Conservation (phyloP, 2,797 vertebrate species). For the Euphonia xanthogaster region DNA sequence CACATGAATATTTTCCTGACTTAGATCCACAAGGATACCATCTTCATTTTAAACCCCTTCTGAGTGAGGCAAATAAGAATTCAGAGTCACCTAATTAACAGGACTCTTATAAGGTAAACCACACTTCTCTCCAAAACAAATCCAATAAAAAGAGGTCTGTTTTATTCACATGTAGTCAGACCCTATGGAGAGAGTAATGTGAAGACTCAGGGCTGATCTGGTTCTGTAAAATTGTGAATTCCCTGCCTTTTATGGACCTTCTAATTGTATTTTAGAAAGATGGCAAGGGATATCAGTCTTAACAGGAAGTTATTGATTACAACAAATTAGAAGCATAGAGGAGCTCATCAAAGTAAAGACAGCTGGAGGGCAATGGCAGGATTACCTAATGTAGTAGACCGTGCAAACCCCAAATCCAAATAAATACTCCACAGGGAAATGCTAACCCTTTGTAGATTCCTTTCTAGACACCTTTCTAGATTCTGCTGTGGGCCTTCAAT, state of each 20-base stretch:
- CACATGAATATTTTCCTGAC: background rate
- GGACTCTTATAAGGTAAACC: background rate
- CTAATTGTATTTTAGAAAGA: background rate
- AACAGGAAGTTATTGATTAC: background rate
- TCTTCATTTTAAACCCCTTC: background rate
- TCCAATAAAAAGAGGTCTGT: background rate
- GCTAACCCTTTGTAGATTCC: too few relatives aligned
- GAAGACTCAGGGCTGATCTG: background rate
- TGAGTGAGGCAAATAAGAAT: background rate
- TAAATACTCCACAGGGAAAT: background rate
- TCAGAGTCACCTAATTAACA: background rate
- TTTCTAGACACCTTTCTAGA: background rate
- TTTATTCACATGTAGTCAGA: background rate
- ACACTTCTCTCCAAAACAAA: background rate
- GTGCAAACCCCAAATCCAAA: background rate
- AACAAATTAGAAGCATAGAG: background rate
- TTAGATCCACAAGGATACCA: background rate
- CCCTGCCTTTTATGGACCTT: background rate
- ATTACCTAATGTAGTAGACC: background rate
- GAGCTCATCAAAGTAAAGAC: background rate
- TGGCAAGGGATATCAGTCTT: background rate
- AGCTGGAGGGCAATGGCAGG: background rate
- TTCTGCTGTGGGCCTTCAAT: background rate
- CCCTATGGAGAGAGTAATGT: background rate
- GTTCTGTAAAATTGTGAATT: background rate